phyloP scores from a whole-genome alignment of 2,113 vertebrate genomes.

The Phoenicopterus ruber region DNA sequence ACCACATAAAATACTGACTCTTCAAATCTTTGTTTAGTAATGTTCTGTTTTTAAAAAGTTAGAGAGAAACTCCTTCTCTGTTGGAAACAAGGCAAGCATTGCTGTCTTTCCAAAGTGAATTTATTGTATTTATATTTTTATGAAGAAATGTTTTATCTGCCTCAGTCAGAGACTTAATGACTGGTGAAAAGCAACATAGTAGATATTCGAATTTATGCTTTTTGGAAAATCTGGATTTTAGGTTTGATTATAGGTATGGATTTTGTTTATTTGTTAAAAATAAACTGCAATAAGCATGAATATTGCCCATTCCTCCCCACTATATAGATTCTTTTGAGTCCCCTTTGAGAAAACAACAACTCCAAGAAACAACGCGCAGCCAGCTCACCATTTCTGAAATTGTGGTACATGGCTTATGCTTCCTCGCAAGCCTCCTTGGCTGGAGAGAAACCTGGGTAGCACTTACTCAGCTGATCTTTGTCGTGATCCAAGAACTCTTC shows the following conservation, averaged over 20 bases:
- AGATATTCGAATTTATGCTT: not conserved
- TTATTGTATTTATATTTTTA: not conserved
- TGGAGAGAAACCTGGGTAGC: not conserved
- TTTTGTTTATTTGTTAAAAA: not conserved
- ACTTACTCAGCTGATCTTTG: not conserved
- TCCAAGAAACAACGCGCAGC: not conserved
- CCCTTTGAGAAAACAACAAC: not conserved
- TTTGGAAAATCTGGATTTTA: not conserved
- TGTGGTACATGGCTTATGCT: not conserved
- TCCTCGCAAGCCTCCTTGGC: fast-evolving
- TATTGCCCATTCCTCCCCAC: fast-evolving
- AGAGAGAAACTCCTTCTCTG: not conserved
- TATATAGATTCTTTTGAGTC: not conserved
- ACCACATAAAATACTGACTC: not conserved
- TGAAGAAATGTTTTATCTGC: not conserved
- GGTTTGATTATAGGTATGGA: not conserved
- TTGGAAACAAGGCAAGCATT: not conserved
- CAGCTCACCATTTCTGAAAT: not conserved
- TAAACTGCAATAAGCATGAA: not conserved
- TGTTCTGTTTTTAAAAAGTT: not conserved
- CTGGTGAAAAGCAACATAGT: not conserved
- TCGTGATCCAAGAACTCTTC: not conserved
- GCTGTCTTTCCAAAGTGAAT: not conserved
- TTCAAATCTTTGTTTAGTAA: not conserved
- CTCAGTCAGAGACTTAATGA: not conserved